Evolutionary conservation across 2,113 vertebrate species (phyloP).

Genomic region (Aspidoscelis tigris): DNA sequence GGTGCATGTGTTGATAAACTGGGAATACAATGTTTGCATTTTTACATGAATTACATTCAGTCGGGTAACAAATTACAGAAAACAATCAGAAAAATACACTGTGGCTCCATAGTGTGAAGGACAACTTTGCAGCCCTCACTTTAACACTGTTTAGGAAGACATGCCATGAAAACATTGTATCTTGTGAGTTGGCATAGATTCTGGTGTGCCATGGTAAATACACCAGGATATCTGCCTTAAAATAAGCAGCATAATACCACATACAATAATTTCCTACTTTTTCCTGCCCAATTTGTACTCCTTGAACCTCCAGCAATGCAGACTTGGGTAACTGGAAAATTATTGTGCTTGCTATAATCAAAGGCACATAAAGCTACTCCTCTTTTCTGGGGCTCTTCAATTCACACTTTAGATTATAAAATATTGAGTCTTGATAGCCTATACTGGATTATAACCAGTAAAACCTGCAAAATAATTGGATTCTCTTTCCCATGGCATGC

Average conservation of each 20-base stretch:
- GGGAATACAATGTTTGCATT: neutral
- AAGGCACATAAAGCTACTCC: neutral
- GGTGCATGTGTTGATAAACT: neutral
- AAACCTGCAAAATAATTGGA: neutral
- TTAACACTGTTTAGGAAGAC: neutral
- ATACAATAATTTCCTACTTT: neutral
- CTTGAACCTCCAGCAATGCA: neutral
- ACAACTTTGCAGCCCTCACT: neutral
- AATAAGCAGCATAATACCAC: neutral
- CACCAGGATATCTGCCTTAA: neutral
- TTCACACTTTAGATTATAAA: neutral
- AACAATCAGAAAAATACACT: neutral
- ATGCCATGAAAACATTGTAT: neutral
- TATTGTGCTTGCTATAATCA: neutral
- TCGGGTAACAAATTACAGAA: neutral
- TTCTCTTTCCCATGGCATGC: neutral
- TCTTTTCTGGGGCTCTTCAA: neutral
- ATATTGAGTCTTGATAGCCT: neutral
- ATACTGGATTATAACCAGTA: neutral
- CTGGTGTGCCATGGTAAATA: neutral
- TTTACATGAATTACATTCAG: neutral
- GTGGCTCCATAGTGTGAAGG: neutral
- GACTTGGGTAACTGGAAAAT: neutral
- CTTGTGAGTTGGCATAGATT: neutral
- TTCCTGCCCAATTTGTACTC: neutral